Evolutionary conservation across 2,888 invertebrate species (phyloP), one percentile per base, ranked within the genome.

Genomic region (Caradrina kadenii): DNA sequence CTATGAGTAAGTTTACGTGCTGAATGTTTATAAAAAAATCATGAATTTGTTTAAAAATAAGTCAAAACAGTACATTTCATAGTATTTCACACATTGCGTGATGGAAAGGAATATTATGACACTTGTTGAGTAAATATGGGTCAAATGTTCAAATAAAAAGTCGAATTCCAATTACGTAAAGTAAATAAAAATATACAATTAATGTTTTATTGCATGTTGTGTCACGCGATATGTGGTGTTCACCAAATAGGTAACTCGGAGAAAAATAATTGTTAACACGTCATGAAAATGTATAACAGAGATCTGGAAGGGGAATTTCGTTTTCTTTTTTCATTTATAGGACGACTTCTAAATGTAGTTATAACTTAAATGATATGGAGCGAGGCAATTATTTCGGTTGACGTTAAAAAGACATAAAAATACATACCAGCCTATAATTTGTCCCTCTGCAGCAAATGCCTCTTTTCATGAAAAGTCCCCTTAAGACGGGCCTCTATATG

Each of bases 161-260:
- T 66, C 31, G 48, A 63, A 26, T 69, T 67, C 10, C 67, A 76
- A 78, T 84, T 74, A 73, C 13, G 50, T 79, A 71, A 77, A 71
- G 69, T 62, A 76, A 73, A 69, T 50, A 73, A 17, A 76, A 73
- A 70, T 50, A 73, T 15, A 26, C 52, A 53, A 60, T 69, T 69
- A 54, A 55, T 64, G 53, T 59, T 67, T 56, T 22, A 17, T 42
- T 53, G 6, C n/a, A 45, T 62, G 59, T 26, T 10, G 45, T 63
- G 50, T 49, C 71, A 66, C 78, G 68, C 78, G 45, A 81, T 63
- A 17, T 66, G 45, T 45, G 45, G 45, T 45, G 52, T 72, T 56
- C 49, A 60, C 63, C 35, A 45, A 50, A 62, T 58, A 19, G 48
- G 10, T 58, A 26, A n/a, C n/a, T n/a, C n/a, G n/a, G n/a, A n/a